Evolutionary conservation across 1,140 invertebrate species (phyloP), one percentile per base, ranked within the genome.

Genomic region (Orussus abietinus): DNA sequence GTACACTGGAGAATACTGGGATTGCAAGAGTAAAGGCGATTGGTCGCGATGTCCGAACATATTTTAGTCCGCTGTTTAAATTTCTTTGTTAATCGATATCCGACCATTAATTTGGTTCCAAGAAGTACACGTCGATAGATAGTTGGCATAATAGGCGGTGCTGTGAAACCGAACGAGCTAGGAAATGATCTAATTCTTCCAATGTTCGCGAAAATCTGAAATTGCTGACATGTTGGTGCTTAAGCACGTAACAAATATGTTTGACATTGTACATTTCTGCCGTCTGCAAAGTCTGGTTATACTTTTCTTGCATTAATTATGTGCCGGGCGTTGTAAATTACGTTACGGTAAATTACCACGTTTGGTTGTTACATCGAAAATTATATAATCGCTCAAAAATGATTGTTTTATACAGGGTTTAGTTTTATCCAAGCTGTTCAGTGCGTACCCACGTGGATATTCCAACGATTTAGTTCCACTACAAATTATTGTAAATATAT

Each of bases 41-140:
- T 99, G 96, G 94, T 70, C 77, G 17, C 75, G 67, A 57, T 98
- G 96, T 80, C 94, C 94, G 13, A 82, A 95, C 65, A 98, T 99
- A 70, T 98, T 87, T 77, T 92, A 79, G 67, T 57, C 46, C 32
- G 31, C 44, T 15, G 32, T 26, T 47, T 39, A 38, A 37, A 36
- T 3, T 36, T 25, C 22, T 25, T 26, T 9, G 26, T 48, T 47
- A 45, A 55, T 54, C 46, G 32, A 35, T 47, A 33, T 56, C n/a
- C n/a, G 49, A 42, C 42, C 42, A 43, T 37, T 46, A 46, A 47
- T 37, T 36, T 51, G 49, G 34, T 49, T 45, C 57, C 41, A 42
- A 51, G 34, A 40, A 48, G 43, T 47, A 47, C 45, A 48, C 42
- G 53, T 17, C 33, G 38, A 33, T 28, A 31, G 46, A 49, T 51